Evolutionary conservation across 2,888 invertebrate species (phyloP), one percentile per base, ranked within the genome.

Genomic region (Lobophora halterata): DNA sequence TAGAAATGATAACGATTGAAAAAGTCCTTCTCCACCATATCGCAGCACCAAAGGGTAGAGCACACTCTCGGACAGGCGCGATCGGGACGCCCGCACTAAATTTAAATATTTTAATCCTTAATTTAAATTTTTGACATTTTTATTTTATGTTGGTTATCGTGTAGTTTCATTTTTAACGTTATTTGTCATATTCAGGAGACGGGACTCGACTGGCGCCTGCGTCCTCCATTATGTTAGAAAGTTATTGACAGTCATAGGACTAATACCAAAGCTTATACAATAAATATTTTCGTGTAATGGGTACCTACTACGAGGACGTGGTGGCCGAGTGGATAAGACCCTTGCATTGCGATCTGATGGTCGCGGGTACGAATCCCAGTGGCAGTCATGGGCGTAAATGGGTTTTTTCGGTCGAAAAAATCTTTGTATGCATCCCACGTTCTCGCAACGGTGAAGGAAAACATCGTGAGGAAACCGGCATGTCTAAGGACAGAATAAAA

Each of bases 71-170:
- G 52, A 47, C 58, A 59, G 61, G 67, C 72, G 69, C 70, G 73
- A 64, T 66, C 73, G 71, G 75, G 80, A 77, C 72, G 75, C 70
- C 73, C 80, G 85, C 80, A 87, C 86, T 87, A 87, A 87, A 87
- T 87, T 87, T 86, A 74, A 87, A 87, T 87, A 87, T 86, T 87
- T 87, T 86, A 87, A 86, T 86, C 86, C 86, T 87, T 86, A 87
- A 86, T 87, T 87, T 86, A 86, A 87, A 86, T 86, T 87, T 87
- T 85, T 87, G 86, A 86, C 87, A 85, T 87, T 87, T 87, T 87
- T 87, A 87, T 87, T 86, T 87, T 82, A 86, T 82, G 85, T 85
- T 86, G 74, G 85, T 85, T 83, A 83, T 85, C 82, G 79, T 85
- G 83, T 86, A 85, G 80, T 82, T 85, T 79, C 75, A 78, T 83